Evolutionary conservation across 2,888 invertebrate genomes (phyloP).

Genomic region (Drosophila pseudotakahashii): DNA sequence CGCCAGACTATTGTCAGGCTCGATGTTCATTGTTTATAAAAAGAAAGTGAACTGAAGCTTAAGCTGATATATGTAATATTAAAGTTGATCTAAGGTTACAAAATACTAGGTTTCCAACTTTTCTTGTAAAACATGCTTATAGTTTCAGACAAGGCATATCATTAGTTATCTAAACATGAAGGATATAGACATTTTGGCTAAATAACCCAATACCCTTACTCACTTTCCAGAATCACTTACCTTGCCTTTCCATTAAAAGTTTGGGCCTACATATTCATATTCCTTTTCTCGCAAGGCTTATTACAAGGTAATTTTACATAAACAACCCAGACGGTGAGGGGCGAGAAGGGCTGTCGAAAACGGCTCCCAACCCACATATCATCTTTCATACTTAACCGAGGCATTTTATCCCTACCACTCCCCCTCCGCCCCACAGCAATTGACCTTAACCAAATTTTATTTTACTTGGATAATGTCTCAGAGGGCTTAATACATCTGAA

Average conservation of each 20-base stretch:
- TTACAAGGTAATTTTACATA: constrained; percentile 27
- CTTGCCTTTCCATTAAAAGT: constrained; percentile 1
- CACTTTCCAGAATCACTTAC: constrained; percentile 1
- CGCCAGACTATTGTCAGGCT: constrained; percentile 16
- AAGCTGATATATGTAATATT: too few relatives aligned
- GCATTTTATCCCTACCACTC: constrained; percentile 8
- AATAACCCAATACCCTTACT: constrained; percentile 1
- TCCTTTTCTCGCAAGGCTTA: constrained; percentile 30
- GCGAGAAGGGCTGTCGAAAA: not conserved
- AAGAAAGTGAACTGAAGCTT: not conserved
- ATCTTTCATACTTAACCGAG: constrained; percentile 28
- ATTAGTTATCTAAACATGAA: too few relatives aligned
- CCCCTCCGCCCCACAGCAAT: constrained; percentile 10
- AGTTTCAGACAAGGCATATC: too few relatives aligned
- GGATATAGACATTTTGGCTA: not conserved
- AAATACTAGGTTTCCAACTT: not conserved
- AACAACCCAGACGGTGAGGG: not conserved
- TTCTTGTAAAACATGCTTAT: too few relatives aligned
- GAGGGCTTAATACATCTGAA: constrained; percentile 24
- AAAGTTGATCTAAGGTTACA: not conserved
- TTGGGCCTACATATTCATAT: constrained; percentile 23
- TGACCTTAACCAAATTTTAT: constrained; percentile 37
- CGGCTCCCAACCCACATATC: constrained; percentile 13
- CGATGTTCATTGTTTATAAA: constrained; percentile 12
- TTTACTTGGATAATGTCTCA: constrained; percentile 13